These are phyloP conservation scores for Oryctolagus cuniculus DNA, from an alignment of 2,113 vertebrate species.

Conservation along the genomic window DNA sequence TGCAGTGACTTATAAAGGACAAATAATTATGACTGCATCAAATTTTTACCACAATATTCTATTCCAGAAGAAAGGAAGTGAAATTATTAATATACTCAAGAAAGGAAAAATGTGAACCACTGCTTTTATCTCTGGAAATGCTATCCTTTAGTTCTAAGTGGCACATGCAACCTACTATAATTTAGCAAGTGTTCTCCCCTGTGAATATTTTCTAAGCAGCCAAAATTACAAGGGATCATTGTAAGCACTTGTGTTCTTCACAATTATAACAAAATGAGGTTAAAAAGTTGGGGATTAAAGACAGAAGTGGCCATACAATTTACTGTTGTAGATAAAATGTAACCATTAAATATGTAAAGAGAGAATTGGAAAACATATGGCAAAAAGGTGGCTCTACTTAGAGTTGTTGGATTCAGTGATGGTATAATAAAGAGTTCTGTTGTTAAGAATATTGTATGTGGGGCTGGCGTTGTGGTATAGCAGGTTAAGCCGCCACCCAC, in stretches of 20 bases:
- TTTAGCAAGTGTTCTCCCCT: not conserved
- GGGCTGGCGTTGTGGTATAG: too few species aligned
- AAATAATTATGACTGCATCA: not conserved
- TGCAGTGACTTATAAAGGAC: not conserved
- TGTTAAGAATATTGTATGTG: not conserved
- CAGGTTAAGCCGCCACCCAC: too few species aligned
- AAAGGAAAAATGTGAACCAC: not conserved
- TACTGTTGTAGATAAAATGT: too few species aligned
- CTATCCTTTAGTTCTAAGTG: not conserved
- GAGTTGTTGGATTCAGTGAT: not conserved
- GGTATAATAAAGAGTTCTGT: not conserved
- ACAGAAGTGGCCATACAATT: not conserved
- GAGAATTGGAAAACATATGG: not conserved
- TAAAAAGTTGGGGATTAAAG: not conserved
- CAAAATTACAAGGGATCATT: not conserved
- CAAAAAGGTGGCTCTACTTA: not conserved
- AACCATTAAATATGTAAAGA: not conserved
- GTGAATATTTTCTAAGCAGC: not conserved
- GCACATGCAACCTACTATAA: not conserved
- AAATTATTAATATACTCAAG: not conserved
- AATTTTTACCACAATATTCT: not conserved
- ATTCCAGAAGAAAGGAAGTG: conserved; percentile 13
- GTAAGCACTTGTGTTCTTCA: not conserved
- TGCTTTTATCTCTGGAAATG: not conserved
- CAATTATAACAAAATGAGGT: not conserved